A percentile compares a stretch with the other conserved stretches of the same genome.
Evolutionary conservation across 1,140 invertebrate species (phyloP).

Genomic region (Lordiphosa collinella): DNA sequence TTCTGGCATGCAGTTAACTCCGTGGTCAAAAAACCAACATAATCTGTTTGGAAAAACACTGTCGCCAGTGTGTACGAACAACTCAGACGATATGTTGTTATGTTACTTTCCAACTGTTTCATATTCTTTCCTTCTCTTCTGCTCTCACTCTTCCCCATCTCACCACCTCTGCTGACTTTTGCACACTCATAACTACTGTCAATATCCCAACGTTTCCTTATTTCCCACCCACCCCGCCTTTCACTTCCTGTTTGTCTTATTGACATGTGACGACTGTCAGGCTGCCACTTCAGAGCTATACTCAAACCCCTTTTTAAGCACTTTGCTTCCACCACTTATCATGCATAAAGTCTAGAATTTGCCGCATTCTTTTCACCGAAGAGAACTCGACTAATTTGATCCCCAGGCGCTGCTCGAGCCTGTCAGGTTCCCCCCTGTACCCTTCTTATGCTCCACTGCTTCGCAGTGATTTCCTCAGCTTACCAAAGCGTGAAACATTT

Average conservation of each 20-base stretch:
- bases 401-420: conserved; percentile 65
- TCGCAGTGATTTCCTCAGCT: conserved; percentile 52
- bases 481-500: conserved; percentile 65
- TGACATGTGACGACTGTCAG: conserved; percentile 56
- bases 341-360: conserved; percentile 50
- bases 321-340: conserved; percentile 51
- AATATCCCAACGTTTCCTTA: conserved; percentile 42
- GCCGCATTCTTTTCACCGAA: conserved; percentile 49
- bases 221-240: conserved; percentile 2
- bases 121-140: no score
- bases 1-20: no score
- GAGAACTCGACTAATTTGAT: conserved; percentile 71
- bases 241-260: conserved; percentile 38
- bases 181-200: conserved; percentile 32
- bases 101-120: no score
- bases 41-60: no score
- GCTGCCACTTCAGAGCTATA: conserved; percentile 27
- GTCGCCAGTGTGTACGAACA: no score
- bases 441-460: conserved; percentile 31
- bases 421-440: conserved; percentile 16
- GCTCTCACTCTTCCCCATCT: neutral
- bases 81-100: no score
- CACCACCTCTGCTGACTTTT: neutral
- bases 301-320: conserved; percentile 32
- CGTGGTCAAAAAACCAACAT: no score